Base-by-base conservation (phyloP, 2,888 invertebrate species). In the Eupithecia tripunctaria region DNA sequence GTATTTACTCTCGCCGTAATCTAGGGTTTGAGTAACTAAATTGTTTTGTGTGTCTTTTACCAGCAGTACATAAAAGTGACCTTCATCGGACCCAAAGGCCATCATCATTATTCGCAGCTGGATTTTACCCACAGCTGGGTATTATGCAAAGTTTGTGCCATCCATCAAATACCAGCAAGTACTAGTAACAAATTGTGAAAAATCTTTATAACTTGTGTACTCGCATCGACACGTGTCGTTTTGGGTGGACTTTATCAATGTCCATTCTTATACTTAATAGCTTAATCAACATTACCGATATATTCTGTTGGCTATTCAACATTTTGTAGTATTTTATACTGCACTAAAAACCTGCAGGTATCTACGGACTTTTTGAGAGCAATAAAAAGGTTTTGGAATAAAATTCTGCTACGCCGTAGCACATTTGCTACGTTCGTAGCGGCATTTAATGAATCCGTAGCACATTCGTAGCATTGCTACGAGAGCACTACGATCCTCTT, bases 401-500 rank as follows among this genome's bases (percentile, higher is more conserved):
- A 60, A 47, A 38, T 36, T n/a, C 47, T 68, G 47, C 69, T 69
- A 73, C 72, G 66, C 62, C 66, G 69, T 67, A 70, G 69, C 56
- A 18, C 63, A 41, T 25, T 56, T 69, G 32, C 70, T 70, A 73
- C 67, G 70, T 63, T 72, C 62, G 67, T 73, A 73, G 69, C 8
- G 51, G n/a, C 10, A n/a, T 21, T 21, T 51, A 47, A 51, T 47
- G 56, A 18, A 60, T 21, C 36, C 59, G 51, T 66, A 64, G 65
- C 65, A 21, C 21, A 32, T 63, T 63, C 62, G 62, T 56, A 25
- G 56, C 56, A 56, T 25, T 56, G 25, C 25, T 56, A 25, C 56
- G 25, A 25, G 25, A 56, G 14, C 25, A 25, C 14, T 56, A 56
- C 25, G 56, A 56, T 56, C 21, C 21, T 21, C 15, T 8, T 51